phyloP scores from a whole-genome alignment of 2,113 vertebrate species.

The Brachionichthys hirsutus region DNA sequence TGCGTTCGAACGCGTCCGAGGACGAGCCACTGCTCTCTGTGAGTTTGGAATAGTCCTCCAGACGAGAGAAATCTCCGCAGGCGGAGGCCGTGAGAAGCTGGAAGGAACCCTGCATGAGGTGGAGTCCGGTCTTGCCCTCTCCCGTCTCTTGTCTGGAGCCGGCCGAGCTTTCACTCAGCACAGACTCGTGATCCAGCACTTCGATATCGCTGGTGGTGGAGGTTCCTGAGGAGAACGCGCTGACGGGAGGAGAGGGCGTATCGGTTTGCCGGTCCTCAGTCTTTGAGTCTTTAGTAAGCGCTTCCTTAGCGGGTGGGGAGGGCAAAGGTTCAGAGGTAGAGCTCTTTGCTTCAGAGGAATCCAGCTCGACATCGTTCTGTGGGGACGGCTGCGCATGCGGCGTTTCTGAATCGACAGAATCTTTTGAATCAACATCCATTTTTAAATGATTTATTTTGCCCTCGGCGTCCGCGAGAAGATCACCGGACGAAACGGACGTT shows the following conservation, averaged over 20 bases:
- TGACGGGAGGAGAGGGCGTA: conserved; percentile 93
- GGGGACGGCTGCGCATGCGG: conserved; percentile 29
- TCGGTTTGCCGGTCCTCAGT: conserved; percentile 93
- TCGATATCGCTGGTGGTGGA: conserved; percentile 99
- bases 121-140: conserved; percentile 89
- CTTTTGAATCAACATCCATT: conserved; percentile 10
- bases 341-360: conserved; percentile 31
- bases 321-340: conserved; percentile 62
- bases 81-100: conserved; percentile 94
- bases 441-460: conserved; percentile 16
- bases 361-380: conserved; percentile 28
- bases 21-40: conserved; percentile 94
- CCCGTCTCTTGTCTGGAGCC: conserved; percentile 92
- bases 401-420: conserved; percentile 30
- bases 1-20: conserved; percentile 97
- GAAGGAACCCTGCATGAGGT: conserved; percentile 97
- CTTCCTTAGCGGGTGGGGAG: conserved; percentile 77
- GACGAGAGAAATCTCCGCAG: conserved; percentile 86
- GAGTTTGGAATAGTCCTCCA: conserved; percentile 95
- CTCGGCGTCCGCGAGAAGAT: conserved; percentile 34
- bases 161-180: conserved; percentile 95
- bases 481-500: conserved; percentile 32
- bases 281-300: conserved; percentile 84
- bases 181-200: conserved; percentile 96
- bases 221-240: conserved; percentile 96